Percentiles rank a stretch among this genome's conserved stretches.
These are phyloP conservation scores for Nesospiza acunhae DNA, from an alignment of 2,113 vertebrate genomes.

Conservation along the genomic window DNA sequence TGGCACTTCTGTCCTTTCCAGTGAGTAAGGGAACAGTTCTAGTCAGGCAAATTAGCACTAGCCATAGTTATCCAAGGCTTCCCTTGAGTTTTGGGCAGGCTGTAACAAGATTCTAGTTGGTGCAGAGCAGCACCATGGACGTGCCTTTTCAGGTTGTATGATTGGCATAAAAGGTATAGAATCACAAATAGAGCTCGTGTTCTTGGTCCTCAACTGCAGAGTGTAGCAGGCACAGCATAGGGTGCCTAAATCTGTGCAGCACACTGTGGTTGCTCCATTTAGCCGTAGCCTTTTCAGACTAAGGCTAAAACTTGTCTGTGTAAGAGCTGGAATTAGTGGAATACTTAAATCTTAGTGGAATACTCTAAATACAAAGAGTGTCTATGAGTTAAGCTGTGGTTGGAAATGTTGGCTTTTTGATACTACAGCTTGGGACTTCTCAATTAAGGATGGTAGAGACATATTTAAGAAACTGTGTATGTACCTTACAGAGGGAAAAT, in stretches of 20 bases:
- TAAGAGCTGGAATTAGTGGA: neutral
- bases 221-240: accelerated
- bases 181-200: neutral
- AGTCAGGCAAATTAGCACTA: neutral
- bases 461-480: neutral
- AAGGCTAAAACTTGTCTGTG: neutral
- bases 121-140: neutral
- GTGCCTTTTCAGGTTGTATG: neutral
- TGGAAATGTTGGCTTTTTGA: neutral
- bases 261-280: accelerated
- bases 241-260: no score
- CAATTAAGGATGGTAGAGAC: neutral
- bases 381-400: neutral
- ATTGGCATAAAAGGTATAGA: neutral
- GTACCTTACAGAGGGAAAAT: neutral
- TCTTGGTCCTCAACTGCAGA: neutral
- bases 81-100: neutral
- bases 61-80: neutral
- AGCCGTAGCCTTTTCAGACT: neutral
- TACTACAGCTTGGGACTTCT: neutral
- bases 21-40: neutral
- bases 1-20: neutral
- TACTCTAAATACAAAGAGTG: neutral
- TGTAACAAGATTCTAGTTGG: neutral
- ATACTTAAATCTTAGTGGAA: neutral